Base-by-base conservation (phyloP, 2,888 invertebrate species). In the Agonum fuliginosum region DNA sequence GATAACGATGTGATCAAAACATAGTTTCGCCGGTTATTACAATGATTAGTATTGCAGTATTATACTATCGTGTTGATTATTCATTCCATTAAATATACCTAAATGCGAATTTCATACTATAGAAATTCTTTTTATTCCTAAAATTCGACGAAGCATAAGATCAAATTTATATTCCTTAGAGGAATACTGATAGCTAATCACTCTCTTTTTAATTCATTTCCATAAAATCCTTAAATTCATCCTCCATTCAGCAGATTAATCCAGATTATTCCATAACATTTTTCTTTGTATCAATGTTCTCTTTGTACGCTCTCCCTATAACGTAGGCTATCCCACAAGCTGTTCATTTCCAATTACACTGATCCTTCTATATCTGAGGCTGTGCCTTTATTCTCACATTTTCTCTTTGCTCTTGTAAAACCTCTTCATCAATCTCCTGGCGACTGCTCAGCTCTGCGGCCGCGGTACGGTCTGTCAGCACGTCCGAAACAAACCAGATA, bases 341-440 rank as follows among this genome's bases (percentile, higher is more conserved):
- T 67, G 67, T 67, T 67, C 67, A 67, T 67, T 67, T 67, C 67
- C 67, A 67, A 67, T 67, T 67, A 67, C 67, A 41, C 67, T 67
- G 67, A 67, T 67, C 67, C 67, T 41, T 67, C 37, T 67, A 67
- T 67, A 41, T 30, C 41, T 62, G 41, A 37, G 67, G 20, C 20
- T 37, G 22, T 10, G 37, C 67, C 22, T 67, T 67, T 67, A 67
- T 67, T 41, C 41, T 41, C 41, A 67, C 67, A 67, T 67, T 67
- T 67, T 67, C 65, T 67, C 41, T 67, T 17, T 41, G 22, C 67
- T 67, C 41, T 24, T 41, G 27, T 67, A 22, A 41, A 41, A 67
- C 67, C 67, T 67, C 67, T 67, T 67, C 67, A 67, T 67, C 67
- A 67, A 67, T 67, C 67, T 41, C 62, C 14, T n/a, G n/a, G n/a